Evolutionary conservation across 2,888 invertebrate genomes (phyloP).

Genomic region (Craniophora ligustri): DNA sequence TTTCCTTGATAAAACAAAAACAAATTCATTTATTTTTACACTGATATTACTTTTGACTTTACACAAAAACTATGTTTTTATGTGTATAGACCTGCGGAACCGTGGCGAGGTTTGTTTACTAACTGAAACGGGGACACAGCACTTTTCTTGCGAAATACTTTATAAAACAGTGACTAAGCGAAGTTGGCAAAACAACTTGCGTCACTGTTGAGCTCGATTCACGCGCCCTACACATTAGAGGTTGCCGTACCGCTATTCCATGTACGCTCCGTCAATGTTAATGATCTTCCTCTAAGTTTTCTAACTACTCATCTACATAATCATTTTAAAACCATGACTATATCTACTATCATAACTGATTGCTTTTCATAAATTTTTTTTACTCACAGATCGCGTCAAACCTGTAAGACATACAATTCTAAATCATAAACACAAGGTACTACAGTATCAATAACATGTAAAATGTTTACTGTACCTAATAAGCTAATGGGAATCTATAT

Average conservation of each 20-base stretch:
- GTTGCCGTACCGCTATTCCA: conserved; percentile 25
- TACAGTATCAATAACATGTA: too few relatives aligned
- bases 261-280: conserved; percentile 27
- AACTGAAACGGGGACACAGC: conserved; percentile 75
- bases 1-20: conserved; percentile 9
- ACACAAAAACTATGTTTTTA: conserved; percentile 27
- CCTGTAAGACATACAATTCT: too few relatives aligned
- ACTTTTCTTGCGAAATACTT: conserved; percentile 80
- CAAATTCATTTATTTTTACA: conserved; percentile 25
- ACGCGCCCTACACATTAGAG: conserved; percentile 40
- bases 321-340: background rate
- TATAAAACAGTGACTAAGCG: conserved; percentile 75
- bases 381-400: background rate
- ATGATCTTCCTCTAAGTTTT: conserved; percentile 22
- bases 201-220: conserved; percentile 62
- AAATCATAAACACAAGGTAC: too few relatives aligned
- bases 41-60: conserved; percentile 17
- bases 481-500: too few relatives aligned
- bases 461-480: too few relatives aligned
- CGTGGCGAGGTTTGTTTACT: conserved; percentile 72
- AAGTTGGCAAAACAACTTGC: conserved; percentile 82
- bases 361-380: too few relatives aligned
- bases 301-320: background rate
- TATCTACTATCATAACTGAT: background rate
- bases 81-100: conserved; percentile 43